Evolutionary conservation across 2,113 vertebrate genomes (phyloP).

Genomic region (Castor canadensis): DNA sequence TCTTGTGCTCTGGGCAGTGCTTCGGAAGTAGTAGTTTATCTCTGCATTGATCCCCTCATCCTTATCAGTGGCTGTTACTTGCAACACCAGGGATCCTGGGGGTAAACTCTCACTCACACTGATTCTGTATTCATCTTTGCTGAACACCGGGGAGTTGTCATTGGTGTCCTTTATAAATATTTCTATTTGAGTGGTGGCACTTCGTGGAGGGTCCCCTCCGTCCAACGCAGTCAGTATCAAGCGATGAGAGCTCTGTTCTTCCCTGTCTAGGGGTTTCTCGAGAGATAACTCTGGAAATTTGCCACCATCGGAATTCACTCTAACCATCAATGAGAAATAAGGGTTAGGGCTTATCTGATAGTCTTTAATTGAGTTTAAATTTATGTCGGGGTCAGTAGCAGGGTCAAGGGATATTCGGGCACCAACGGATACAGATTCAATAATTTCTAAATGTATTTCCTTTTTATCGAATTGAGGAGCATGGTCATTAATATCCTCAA

Average conservation of each 20-base stretch:
- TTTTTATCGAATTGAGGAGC: constrained; percentile 65
- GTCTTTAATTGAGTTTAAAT: constrained; percentile 63
- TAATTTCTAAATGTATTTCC: constrained; percentile 58
- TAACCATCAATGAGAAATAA: constrained; percentile 64
- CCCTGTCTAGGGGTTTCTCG: constrained; percentile 80
- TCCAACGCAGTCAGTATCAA: constrained; percentile 79
- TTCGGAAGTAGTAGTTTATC: constrained; percentile 83
- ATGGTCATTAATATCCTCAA: constrained; percentile 83
- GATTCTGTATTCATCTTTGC: constrained; percentile 60
- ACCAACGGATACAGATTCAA: constrained; percentile 48
- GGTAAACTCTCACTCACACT: constrained; percentile 60
- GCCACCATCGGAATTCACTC: constrained; percentile 66
- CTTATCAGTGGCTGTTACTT: constrained; percentile 85
- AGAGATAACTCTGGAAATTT: constrained; percentile 73
- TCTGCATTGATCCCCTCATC: constrained; percentile 86
- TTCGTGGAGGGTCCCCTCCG: constrained; percentile 71
- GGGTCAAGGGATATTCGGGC: constrained; percentile 63
- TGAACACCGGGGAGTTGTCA: constrained; percentile 79
- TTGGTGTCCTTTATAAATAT: constrained; percentile 80
- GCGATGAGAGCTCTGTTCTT: constrained; percentile 65
- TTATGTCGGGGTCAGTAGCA: constrained; percentile 63
- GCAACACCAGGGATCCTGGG: constrained; percentile 37
- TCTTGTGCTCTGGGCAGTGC: constrained; percentile 65
- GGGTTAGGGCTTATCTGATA: constrained; percentile 62
- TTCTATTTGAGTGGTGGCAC: constrained; percentile 64